These are phyloP conservation scores for Chironomus tentans DNA, from an alignment of 2,888 invertebrate genomes.

Conservation along the genomic window DNA sequence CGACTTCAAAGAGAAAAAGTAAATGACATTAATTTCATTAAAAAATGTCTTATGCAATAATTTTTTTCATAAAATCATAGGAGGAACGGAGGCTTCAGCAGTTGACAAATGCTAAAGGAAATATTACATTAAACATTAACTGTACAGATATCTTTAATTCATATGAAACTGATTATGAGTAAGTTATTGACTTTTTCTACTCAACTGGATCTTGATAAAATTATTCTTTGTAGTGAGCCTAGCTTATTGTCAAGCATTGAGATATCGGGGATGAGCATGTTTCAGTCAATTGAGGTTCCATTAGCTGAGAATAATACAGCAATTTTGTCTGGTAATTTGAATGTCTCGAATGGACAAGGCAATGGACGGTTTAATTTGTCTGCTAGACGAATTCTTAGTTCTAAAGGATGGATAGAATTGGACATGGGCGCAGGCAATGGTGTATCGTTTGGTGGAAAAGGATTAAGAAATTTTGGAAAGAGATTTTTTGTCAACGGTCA, in stretches of 20 bases:
- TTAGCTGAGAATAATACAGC: conserved; percentile 77
- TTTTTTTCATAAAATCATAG: background rate
- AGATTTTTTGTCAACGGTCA: conserved; percentile 69
- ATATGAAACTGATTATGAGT: conserved; percentile 57
- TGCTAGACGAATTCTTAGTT: conserved; percentile 60
- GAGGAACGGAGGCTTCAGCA: conserved; percentile 83
- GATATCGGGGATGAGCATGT: conserved; percentile 86
- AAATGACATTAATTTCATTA: background rate
- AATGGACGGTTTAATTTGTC: conserved; percentile 66
- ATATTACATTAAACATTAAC: conserved; percentile 77
- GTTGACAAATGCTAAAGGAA: conserved; percentile 85
- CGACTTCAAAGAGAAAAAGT: conserved; percentile 64
- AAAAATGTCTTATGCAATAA: background rate
- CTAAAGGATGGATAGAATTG: conserved; percentile 80
- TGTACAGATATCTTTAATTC: conserved; percentile 86
- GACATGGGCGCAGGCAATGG: conserved; percentile 82
- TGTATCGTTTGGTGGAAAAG: conserved; percentile 65
- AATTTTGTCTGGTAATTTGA: conserved; percentile 70
- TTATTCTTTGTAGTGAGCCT: conserved; percentile 38
- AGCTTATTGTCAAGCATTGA: conserved; percentile 64
- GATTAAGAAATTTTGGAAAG: conserved; percentile 64
- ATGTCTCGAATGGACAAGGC: conserved; percentile 82
- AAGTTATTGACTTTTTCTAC: conserved; percentile 34
- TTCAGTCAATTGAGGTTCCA: conserved; percentile 89
- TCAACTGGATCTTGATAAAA: too few relatives aligned